These are phyloP conservation scores for Hepsetus odoe DNA, from an alignment of 2,113 vertebrate genomes.

Conservation along the genomic window DNA sequence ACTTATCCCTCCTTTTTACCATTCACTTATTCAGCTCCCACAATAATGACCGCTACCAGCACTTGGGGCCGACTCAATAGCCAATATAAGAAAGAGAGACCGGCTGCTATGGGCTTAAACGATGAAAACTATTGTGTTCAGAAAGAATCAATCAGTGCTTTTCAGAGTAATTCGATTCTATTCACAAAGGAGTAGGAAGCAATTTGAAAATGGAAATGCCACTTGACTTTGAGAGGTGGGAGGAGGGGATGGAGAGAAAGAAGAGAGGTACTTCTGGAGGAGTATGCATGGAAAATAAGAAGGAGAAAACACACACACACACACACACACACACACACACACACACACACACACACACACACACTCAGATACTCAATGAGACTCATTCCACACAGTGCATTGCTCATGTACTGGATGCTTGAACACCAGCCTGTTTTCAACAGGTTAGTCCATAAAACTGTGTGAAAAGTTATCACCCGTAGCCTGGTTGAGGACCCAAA, in stretches of 20 bases:
- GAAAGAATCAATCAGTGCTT: conserved; percentile 78
- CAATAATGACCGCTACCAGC: conserved; percentile 69
- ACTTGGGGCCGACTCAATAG: conserved; percentile 65
- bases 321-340: conserved; percentile 13
- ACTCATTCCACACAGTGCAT: conserved; percentile 25
- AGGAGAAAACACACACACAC: not conserved
- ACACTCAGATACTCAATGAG: conserved; percentile 3
- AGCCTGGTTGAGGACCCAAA: conserved; percentile 22
- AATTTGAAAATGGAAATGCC: conserved; percentile 80
- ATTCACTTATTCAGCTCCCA: conserved; percentile 64
- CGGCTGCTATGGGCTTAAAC: conserved; percentile 63
- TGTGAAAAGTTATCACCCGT: conserved; percentile 13
- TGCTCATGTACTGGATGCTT: not conserved
- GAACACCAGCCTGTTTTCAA: conserved; percentile 30
- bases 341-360: not conserved
- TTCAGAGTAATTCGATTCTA: conserved; percentile 77
- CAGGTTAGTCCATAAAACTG: conserved; percentile 36
- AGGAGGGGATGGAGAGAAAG: conserved; percentile 49
- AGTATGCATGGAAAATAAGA: conserved; percentile 42
- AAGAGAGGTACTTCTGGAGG: conserved; percentile 40
- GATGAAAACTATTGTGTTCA: conserved; percentile 76
- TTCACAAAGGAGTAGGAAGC: conserved; percentile 77
- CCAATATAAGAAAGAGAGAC: conserved; percentile 60
- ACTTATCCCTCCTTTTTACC: conserved; percentile 52
- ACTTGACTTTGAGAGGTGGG: conserved; percentile 70